These are phyloP conservation scores for Trogon surrucura DNA, from an alignment of 2,113 vertebrate genomes.

Conservation along the genomic window DNA sequence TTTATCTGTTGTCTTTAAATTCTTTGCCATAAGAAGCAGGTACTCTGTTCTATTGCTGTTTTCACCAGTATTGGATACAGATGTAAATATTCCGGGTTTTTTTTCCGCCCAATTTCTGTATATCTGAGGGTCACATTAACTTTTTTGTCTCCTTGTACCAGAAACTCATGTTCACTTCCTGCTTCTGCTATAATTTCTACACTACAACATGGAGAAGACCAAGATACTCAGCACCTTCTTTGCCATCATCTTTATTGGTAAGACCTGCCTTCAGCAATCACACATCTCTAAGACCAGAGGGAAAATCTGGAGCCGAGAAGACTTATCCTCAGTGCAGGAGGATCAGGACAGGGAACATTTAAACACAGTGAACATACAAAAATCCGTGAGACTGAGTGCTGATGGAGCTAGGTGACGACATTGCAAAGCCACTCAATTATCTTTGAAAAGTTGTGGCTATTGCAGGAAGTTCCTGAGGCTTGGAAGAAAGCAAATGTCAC, in stretches of 20 bases:
- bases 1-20: neutral
- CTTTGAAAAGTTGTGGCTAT: neutral
- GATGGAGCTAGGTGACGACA: neutral
- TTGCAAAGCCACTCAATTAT: neutral
- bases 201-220: neutral
- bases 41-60: neutral
- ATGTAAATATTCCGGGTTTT: neutral
- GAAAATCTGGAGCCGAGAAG: neutral
- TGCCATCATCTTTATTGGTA: neutral
- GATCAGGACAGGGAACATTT: neutral
- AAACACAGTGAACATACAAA: neutral
- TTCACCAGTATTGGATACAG: neutral
- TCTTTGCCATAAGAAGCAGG: neutral
- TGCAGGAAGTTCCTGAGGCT: neutral
- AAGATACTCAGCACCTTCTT: neutral
- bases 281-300: neutral
- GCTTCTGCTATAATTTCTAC: neutral
- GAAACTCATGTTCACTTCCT: neutral
- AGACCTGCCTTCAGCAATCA: neutral
- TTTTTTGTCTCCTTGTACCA: neutral
- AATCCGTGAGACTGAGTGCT: neutral
- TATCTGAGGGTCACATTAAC: neutral
- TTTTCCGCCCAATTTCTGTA: neutral
- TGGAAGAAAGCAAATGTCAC: neutral
- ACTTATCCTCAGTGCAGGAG: neutral